Evolutionary conservation across 2,797 vertebrate species (phyloP).

Genomic region (Cyclura pinguis): DNA sequence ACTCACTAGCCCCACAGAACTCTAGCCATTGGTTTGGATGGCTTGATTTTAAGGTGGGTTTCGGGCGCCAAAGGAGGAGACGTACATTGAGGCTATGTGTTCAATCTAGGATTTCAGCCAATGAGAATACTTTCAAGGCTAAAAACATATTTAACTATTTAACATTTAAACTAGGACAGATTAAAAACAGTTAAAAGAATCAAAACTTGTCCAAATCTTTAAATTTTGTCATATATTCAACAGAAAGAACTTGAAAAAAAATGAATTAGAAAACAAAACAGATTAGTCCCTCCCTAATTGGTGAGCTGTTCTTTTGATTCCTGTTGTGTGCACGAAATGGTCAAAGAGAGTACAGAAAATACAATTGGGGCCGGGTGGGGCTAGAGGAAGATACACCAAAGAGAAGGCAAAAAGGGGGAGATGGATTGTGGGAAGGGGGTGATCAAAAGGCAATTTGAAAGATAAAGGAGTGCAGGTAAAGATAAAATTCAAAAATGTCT

Average conservation of each 20-base stretch:
- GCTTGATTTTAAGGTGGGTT: too few relatives aligned
- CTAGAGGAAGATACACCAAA: constrained; percentile 61
- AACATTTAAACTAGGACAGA: too few relatives aligned
- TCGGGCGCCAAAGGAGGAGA: too few relatives aligned
- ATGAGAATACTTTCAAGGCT: too few relatives aligned
- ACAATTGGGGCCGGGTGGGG: constrained; percentile 38
- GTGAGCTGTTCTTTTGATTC: constrained; percentile 43
- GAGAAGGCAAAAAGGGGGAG: constrained; percentile 63
- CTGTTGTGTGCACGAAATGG: constrained; percentile 39
- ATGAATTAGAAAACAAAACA: neutral
- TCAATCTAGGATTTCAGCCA: too few relatives aligned
- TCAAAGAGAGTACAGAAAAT: constrained; percentile 43
- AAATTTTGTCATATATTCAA: neutral
- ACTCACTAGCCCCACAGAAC: too few relatives aligned
- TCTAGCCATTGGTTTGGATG: too few relatives aligned
- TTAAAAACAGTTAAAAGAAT: too few relatives aligned
- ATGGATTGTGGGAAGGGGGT: constrained; percentile 46
- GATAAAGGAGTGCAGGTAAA: constrained; percentile 74
- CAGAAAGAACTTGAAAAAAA: neutral
- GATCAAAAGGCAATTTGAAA: constrained; percentile 76
- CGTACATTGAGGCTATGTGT: too few relatives aligned
- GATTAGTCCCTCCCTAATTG: neutral
- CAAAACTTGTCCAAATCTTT: neutral
- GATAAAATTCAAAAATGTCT: constrained; percentile 71
- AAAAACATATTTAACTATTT: too few relatives aligned